Conservation (phyloP, 2,797 vertebrate species). For the Gambusia yucatana region DNA sequence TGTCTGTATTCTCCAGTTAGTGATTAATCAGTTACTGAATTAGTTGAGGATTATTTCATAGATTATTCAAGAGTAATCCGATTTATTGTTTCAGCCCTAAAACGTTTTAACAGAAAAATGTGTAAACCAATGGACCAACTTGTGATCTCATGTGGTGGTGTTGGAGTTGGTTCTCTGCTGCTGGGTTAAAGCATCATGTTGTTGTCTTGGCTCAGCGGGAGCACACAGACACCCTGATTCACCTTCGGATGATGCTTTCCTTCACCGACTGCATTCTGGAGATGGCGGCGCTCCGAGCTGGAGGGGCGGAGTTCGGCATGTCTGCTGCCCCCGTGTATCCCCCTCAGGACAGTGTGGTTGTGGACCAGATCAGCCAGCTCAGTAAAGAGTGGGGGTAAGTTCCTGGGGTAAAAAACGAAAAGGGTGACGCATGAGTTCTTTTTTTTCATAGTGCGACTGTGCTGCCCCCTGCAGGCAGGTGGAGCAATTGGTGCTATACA, state of each 20-base stretch:
- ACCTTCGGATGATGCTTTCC: slow-evolving; percentile 92
- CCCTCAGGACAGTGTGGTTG: slow-evolving; percentile 95
- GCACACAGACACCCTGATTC: slow-evolving; percentile 93
- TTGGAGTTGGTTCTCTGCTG: neutral
- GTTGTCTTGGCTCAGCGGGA: slow-evolving; percentile 82
- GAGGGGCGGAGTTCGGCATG: slow-evolving; percentile 85
- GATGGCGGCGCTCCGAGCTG: slow-evolving; percentile 87
- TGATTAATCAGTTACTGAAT: no score
- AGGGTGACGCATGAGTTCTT: neutral
- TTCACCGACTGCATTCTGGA: slow-evolving; percentile 96
- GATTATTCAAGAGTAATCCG: no score
- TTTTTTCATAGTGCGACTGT: slow-evolving; percentile 16
- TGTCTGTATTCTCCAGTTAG: no score
- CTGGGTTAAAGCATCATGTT: neutral
- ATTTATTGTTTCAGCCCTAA: neutral
- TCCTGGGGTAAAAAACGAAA: neutral
- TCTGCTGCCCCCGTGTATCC: slow-evolving; percentile 90
- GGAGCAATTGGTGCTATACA: slow-evolving; percentile 95
- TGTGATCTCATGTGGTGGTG: neutral
- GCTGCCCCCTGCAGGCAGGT: slow-evolving; percentile 86
- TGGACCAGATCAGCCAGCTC: slow-evolving; percentile 97
- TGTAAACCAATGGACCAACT: neutral
- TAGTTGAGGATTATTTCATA: no score
- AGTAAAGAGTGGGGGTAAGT: slow-evolving; percentile 97
- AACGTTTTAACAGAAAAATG: neutral